A percentile compares a stretch with the other conserved stretches of the same genome.
These are phyloP conservation scores for Hyposoter didymator DNA, from an alignment of 2,888 invertebrate species.

Conservation along the genomic window DNA sequence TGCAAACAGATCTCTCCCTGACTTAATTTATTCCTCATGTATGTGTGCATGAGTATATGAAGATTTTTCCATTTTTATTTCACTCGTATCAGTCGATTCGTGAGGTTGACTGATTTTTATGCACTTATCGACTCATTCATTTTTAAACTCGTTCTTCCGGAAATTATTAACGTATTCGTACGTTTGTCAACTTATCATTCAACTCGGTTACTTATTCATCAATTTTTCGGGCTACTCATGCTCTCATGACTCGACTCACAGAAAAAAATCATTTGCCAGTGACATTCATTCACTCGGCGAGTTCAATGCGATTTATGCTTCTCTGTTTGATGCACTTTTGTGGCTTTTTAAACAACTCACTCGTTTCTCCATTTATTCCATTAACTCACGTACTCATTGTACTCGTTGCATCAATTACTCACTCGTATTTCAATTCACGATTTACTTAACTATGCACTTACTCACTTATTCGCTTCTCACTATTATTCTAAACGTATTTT, in stretches of 20 bases:
- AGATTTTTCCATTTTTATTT: neutral
- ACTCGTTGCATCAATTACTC: neutral
- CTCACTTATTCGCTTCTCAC: neutral
- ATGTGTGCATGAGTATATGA: neutral
- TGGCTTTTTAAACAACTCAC: neutral
- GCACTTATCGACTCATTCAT: neutral
- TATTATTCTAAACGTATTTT: neutral
- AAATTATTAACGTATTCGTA: too few species aligned
- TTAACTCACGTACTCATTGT: neutral
- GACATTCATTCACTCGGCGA: neutral
- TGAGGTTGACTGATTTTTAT: constrained; percentile 1
- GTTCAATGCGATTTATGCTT: constrained; percentile 2
- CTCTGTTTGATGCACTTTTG: neutral
- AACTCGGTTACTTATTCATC: too few species aligned
- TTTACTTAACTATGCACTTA: constrained; percentile 8
- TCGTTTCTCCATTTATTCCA: neutral
- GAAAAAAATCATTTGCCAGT: neutral
- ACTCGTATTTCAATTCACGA: neutral
- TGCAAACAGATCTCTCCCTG: constrained; percentile 28
- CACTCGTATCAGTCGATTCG: neutral
- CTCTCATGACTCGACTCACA: too few species aligned
- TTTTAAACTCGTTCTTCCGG: too few species aligned
- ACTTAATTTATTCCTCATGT: neutral
- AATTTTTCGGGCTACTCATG: too few species aligned
- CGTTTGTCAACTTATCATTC: too few species aligned